phyloP scores from a whole-genome alignment of 1,140 invertebrate species.

The Drosophila eugracilis region DNA sequence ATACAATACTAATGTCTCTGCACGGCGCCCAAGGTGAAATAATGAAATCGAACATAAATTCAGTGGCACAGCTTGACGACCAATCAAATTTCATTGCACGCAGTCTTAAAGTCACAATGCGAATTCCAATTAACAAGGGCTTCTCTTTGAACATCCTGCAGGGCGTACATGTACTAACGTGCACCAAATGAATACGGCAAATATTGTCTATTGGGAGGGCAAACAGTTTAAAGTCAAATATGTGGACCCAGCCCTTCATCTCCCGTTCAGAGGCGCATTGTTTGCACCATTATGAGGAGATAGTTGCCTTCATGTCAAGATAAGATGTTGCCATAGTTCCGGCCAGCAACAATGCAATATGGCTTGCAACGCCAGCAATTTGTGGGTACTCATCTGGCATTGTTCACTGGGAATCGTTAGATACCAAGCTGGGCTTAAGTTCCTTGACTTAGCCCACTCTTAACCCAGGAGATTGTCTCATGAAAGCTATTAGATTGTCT shows the following conservation, averaged over 20 bases:
- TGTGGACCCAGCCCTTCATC: not conserved
- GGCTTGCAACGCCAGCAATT: constrained; percentile 28
- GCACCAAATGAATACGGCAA: constrained; percentile 3
- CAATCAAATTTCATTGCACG: constrained; percentile 32
- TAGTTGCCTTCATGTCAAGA: constrained; percentile 16
- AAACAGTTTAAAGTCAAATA: constrained; percentile 13
- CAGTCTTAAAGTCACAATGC: constrained; percentile 1
- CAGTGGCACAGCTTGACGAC: not conserved
- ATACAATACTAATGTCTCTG: constrained; percentile 7
- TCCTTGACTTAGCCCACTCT: not conserved
- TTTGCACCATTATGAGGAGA: constrained; percentile 8
- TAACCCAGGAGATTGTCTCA: not conserved
- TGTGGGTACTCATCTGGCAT: constrained; percentile 32
- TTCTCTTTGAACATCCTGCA: constrained; percentile 13
- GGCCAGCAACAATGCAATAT: constrained; percentile 32
- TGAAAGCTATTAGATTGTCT: too few species aligned
- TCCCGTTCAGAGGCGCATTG: constrained; percentile 2
- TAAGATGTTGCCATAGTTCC: constrained; percentile 38
- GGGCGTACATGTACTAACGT: not conserved
- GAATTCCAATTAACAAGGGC: constrained; percentile 12
- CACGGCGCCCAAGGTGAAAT: constrained; percentile 34
- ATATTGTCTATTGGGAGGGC: constrained; percentile 6
- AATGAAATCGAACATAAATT: constrained; percentile 30
- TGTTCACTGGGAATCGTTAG: constrained; percentile 22
- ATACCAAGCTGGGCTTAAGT: constrained; percentile 3